phyloP scores from a whole-genome alignment of 1,140 invertebrate species.

The Phymorhynchus buccinoides region DNA sequence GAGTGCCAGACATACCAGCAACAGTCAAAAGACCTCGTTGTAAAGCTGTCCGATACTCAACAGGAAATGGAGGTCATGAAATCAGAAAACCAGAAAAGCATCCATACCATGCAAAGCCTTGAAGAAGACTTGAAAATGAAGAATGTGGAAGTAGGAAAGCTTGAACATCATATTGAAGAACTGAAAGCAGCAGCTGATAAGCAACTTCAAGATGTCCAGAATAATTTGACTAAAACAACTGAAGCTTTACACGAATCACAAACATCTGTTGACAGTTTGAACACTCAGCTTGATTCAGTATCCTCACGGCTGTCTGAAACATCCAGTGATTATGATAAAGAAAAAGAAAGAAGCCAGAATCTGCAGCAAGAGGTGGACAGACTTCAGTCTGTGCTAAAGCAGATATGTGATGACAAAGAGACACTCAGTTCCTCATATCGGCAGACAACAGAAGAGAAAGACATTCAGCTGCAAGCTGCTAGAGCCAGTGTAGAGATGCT shows the following conservation, averaged over 20 bases:
- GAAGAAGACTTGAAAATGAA: neutral
- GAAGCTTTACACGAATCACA: neutral
- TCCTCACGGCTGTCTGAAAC: neutral
- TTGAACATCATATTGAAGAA: constrained; percentile 6
- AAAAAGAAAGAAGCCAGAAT: neutral
- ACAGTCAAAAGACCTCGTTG: neutral
- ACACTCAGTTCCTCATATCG: neutral
- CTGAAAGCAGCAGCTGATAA: neutral
- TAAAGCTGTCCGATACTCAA: neutral
- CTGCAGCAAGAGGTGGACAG: neutral
- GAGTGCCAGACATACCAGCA: neutral
- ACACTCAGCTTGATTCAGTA: neutral
- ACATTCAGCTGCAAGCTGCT: neutral
- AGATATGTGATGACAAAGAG: constrained; percentile 14
- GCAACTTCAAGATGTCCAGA: neutral
- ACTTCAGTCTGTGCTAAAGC: neutral
- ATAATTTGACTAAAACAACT: neutral
- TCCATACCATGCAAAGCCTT: neutral
- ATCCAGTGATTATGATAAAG: neutral
- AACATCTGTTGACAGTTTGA: neutral
- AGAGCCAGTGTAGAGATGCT: neutral
- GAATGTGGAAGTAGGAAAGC: constrained; percentile 30
- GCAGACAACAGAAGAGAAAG: constrained; percentile 26
- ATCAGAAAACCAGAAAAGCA: constrained; percentile 10
- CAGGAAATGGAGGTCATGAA: neutral